Percentiles rank a stretch among this genome's conserved stretches.
Evolutionary conservation across 2,113 vertebrate genomes (phyloP).

Genomic region (Eublepharis macularius): DNA sequence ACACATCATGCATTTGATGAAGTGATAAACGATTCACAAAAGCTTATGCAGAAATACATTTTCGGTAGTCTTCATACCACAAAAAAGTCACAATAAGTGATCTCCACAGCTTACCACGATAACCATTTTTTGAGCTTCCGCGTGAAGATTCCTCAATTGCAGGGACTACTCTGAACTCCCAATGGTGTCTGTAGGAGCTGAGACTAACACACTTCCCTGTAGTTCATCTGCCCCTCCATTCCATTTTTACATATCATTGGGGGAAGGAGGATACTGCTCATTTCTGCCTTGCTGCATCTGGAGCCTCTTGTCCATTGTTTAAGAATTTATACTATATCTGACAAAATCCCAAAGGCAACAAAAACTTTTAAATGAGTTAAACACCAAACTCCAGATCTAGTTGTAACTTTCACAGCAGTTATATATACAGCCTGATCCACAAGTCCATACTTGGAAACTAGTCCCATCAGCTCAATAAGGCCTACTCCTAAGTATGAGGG

Average conservation of each 20-base stretch:
- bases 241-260: slow-evolving; percentile 32
- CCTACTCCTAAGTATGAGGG: background rate
- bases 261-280: slow-evolving; percentile 5
- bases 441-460: background rate
- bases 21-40: too few relatives aligned
- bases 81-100: background rate
- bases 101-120: background rate
- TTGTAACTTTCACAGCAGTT: background rate
- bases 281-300: slow-evolving; percentile 25
- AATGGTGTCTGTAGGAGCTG: background rate
- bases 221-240: background rate
- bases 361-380: background rate
- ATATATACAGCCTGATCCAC: background rate
- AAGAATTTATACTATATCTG: background rate
- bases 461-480: background rate
- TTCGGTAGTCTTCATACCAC: too few relatives aligned
- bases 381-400: slow-evolving; percentile 39
- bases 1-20: too few relatives aligned
- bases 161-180: background rate
- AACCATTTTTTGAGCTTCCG: background rate
- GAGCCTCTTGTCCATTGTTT: slow-evolving; percentile 2
- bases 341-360: background rate
- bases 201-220: background rate
- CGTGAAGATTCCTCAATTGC: background rate
- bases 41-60: too few relatives aligned